These are phyloP conservation scores for Cyprinus carpio DNA, from an alignment of 2,113 vertebrate species.

Conservation along the genomic window DNA sequence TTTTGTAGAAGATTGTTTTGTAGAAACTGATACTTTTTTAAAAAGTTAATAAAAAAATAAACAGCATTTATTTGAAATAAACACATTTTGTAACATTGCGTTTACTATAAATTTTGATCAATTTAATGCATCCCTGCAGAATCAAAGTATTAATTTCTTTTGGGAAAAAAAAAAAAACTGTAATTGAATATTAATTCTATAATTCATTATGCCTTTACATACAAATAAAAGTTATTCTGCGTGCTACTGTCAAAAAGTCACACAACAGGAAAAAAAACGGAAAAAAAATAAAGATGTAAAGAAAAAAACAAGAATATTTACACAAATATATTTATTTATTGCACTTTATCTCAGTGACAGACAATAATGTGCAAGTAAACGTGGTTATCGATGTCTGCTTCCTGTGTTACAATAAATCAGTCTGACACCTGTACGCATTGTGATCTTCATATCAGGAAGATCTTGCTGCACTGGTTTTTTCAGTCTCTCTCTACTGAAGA, in stretches of 20 bases:
- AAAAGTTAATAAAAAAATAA: background rate
- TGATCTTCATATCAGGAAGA: background rate
- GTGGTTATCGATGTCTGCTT: background rate
- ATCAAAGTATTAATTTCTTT: background rate
- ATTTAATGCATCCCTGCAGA: background rate
- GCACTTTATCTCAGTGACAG: background rate
- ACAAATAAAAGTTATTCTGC: background rate
- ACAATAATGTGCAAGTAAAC: background rate
- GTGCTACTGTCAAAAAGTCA: background rate
- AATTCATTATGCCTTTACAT: background rate
- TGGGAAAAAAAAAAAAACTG: background rate
- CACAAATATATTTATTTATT: background rate
- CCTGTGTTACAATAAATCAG: background rate
- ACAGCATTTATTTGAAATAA: background rate
- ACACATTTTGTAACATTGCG: background rate
- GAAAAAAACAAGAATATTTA: background rate
- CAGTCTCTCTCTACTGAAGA: background rate
- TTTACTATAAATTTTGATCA: background rate
- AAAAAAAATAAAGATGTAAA: background rate
- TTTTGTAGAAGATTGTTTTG: background rate
- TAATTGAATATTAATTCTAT: background rate
- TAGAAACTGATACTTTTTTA: background rate
- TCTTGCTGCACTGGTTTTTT: constrained; percentile 19
- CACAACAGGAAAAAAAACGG: background rate
- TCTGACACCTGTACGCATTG: background rate